Percentiles rank a stretch among this genome's conserved stretches.
Evolutionary conservation across 2,797 vertebrate genomes (phyloP).

Genomic region (Periparus ater): DNA sequence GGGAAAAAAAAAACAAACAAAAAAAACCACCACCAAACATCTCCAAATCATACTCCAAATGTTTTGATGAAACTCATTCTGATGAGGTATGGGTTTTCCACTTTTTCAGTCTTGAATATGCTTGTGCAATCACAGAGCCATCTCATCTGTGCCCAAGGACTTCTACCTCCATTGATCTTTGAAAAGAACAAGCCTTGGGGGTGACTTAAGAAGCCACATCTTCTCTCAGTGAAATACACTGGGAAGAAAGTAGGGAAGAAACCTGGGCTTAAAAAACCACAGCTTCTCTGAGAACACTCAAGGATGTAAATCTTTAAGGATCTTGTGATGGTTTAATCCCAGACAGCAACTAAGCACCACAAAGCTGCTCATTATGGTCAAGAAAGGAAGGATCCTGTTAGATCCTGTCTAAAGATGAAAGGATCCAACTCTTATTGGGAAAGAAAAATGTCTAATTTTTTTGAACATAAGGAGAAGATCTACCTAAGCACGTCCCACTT

Average conservation of each 20-base stretch:
- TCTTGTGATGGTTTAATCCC: not conserved
- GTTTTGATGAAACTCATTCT: not conserved
- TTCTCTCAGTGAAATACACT: not conserved
- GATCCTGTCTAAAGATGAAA: not conserved
- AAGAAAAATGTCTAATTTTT: not conserved
- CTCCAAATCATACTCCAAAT: not conserved
- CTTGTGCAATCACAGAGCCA: not conserved
- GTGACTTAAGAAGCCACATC: not conserved
- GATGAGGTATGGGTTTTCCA: not conserved
- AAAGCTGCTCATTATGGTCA: not conserved
- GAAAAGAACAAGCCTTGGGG: not conserved
- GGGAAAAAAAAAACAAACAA: not conserved
- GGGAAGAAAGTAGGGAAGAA: not conserved
- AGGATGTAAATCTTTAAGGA: not conserved
- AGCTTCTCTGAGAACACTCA: not conserved
- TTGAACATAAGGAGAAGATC: not conserved
- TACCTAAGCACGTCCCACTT: not conserved
- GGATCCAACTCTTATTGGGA: not conserved
- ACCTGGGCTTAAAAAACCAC: accelerated
- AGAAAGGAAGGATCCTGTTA: not conserved
- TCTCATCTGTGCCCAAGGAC: not conserved
- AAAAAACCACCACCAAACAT: not conserved
- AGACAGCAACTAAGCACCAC: not conserved
- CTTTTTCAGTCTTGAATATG: not conserved
- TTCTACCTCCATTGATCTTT: not conserved